These are phyloP conservation scores for Cinara cedri DNA, from an alignment of 2,888 invertebrate species.

Conservation along the genomic window DNA sequence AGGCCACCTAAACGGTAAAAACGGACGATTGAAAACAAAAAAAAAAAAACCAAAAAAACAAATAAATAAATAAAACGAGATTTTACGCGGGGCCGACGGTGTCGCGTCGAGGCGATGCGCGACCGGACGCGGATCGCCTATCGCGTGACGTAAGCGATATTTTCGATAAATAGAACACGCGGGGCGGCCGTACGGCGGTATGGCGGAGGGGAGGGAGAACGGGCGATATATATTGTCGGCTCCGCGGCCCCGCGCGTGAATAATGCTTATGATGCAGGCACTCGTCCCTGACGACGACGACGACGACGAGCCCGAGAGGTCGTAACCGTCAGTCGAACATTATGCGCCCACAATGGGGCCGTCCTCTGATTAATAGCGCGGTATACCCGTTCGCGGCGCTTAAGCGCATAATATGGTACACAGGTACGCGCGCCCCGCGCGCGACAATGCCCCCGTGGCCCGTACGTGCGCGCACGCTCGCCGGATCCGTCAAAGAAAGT, in stretches of 20 bases:
- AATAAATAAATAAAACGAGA: too few relatives aligned
- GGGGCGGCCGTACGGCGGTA: background rate
- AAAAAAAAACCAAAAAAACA: slow-evolving; percentile 5
- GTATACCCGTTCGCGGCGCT: background rate
- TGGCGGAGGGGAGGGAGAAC: background rate
- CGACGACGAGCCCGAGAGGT: background rate
- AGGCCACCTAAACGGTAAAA: slow-evolving; percentile 83
- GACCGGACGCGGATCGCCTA: background rate
- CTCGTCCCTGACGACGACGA: background rate
- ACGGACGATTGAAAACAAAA: background rate
- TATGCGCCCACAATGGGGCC: slow-evolving; percentile 45
- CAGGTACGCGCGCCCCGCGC: background rate
- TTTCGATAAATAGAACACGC: background rate
- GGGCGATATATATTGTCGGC: slow-evolving; percentile 6
- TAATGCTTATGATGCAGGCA: slow-evolving; percentile 50
- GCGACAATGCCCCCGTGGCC: too few relatives aligned
- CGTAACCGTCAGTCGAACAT: slow-evolving; percentile 46
- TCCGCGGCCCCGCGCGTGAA: slow-evolving; percentile 14
- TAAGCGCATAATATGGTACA: background rate
- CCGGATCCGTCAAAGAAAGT: slow-evolving; percentile 47
- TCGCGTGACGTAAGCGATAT: slow-evolving; percentile 1
- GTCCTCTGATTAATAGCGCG: slow-evolving; percentile 44
- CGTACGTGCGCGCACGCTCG: background rate
- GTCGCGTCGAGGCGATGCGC: background rate
- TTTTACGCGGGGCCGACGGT: background rate